A percentile compares a stretch with the other conserved stretches of the same genome.
Evolutionary conservation across 2,797 vertebrate species (phyloP).

Genomic region (Crenichthys baileyi): DNA sequence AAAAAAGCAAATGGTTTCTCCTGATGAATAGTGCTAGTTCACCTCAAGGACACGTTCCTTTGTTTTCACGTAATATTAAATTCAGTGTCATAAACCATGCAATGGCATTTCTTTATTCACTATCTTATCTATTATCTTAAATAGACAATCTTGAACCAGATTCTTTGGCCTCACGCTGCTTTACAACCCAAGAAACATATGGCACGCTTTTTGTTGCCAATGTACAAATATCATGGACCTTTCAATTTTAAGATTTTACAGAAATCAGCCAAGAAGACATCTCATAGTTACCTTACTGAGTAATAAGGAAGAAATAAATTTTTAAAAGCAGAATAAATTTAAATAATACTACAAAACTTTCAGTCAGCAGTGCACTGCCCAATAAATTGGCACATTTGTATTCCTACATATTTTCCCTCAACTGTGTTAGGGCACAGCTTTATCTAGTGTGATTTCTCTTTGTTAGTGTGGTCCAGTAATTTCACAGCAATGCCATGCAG

Average conservation of each 20-base stretch:
- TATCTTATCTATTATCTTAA: not conserved
- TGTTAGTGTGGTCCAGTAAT: not conserved
- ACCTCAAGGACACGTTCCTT: constrained; percentile 48
- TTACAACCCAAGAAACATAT: not conserved
- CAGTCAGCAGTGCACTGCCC: not conserved
- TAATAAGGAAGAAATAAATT: not conserved
- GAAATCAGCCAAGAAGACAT: not conserved
- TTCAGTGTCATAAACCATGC: not conserved
- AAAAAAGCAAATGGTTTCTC: constrained; percentile 40
- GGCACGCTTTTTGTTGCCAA: not conserved
- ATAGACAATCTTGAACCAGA: not conserved
- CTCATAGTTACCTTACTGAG: not conserved
- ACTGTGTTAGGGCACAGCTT: not conserved
- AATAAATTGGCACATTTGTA: not conserved
- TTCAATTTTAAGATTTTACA: not conserved
- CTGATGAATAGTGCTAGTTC: constrained; percentile 31
- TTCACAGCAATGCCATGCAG: not conserved
- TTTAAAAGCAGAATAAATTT: not conserved
- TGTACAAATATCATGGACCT: not conserved
- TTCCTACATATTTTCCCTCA: not conserved
- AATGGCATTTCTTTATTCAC: constrained; percentile 48
- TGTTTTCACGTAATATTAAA: constrained; percentile 27
- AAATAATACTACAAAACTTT: not conserved
- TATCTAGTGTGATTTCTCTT: not conserved
- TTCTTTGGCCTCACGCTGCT: not conserved